Evolutionary conservation across 2,888 invertebrate genomes (phyloP).

Genomic region (Oscheius sp.): DNA sequence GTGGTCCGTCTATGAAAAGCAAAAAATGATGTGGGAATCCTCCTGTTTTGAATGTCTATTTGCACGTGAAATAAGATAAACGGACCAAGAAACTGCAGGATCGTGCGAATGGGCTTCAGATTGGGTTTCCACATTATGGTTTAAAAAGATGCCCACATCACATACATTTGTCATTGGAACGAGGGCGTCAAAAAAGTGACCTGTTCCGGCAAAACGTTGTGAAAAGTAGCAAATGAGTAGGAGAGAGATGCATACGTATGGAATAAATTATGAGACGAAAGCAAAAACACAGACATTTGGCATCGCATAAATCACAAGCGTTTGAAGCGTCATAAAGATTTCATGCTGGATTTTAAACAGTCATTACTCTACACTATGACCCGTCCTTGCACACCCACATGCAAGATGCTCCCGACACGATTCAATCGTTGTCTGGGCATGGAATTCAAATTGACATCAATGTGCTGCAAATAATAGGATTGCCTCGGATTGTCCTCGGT

Average conservation of each 20-base stretch:
- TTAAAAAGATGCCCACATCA: neutral
- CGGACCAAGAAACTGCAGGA: constrained; percentile 29
- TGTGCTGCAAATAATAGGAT: constrained; percentile 17
- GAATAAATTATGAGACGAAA: constrained; percentile 1
- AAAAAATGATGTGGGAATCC: constrained; percentile 2
- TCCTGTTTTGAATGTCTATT: constrained; percentile 6
- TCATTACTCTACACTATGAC: constrained; percentile 6
- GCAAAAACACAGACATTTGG: neutral
- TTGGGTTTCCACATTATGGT: constrained; percentile 21
- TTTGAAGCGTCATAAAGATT: constrained; percentile 24
- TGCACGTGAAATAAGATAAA: constrained; percentile 11
- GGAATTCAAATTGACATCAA: constrained; percentile 7
- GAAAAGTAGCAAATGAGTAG: neutral
- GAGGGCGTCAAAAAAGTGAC: neutral
- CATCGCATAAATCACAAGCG: constrained; percentile 19
- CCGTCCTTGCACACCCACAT: too few relatives aligned
- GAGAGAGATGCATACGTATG: neutral
- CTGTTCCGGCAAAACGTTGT: neutral
- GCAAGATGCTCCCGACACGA: constrained; percentile 1
- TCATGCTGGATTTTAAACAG: neutral
- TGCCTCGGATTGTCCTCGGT: too few relatives aligned
- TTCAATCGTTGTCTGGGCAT: neutral
- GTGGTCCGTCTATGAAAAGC: constrained; percentile 5
- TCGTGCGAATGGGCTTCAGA: constrained; percentile 33
- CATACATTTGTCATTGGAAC: neutral